Evolutionary conservation across 2,797 vertebrate genomes (phyloP).

Genomic region (Lithobates pipiens): DNA sequence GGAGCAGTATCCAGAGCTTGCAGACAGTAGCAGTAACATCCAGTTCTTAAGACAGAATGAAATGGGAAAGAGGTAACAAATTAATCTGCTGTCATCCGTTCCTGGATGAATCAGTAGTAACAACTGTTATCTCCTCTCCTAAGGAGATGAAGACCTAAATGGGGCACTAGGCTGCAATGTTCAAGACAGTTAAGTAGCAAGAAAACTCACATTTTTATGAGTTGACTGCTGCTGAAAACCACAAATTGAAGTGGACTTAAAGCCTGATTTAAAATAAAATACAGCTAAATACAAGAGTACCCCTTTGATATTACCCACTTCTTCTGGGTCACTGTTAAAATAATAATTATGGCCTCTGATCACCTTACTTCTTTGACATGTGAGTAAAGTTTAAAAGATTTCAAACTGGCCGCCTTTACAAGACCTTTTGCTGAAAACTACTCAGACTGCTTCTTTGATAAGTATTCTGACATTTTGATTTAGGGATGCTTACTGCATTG

Average conservation of each 20-base stretch:
- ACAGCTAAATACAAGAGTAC: constrained; percentile 79
- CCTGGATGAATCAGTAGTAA: constrained; percentile 79
- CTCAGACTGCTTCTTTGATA: constrained; percentile 78
- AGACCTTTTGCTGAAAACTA: constrained; percentile 73
- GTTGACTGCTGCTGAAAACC: constrained; percentile 88
- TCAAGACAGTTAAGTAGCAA: constrained; percentile 88
- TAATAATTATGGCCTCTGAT: constrained; percentile 73
- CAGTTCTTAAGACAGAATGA: constrained; percentile 99
- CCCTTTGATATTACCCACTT: constrained; percentile 88
- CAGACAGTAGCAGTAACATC: constrained; percentile 99
- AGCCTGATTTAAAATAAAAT: constrained; percentile 77
- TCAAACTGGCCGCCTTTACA: constrained; percentile 73
- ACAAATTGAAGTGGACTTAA: constrained; percentile 78
- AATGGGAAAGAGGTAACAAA: constrained; percentile 99
- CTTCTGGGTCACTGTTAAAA: constrained; percentile 78
- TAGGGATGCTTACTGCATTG: constrained; percentile 81
- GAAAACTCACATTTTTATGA: constrained; percentile 88
- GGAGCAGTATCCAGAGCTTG: constrained; percentile 98
- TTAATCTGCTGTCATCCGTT: constrained; percentile 81
- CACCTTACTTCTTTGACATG: constrained; percentile 80
- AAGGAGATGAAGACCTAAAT: constrained; percentile 91
- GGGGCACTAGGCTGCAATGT: constrained; percentile 91
- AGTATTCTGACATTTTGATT: constrained; percentile 77
- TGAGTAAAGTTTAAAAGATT: constrained; percentile 75
- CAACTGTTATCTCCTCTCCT: constrained; percentile 88